Base-by-base conservation (phyloP, 2,797 vertebrate genomes). In the Triplophysa yarkandensis region DNA sequence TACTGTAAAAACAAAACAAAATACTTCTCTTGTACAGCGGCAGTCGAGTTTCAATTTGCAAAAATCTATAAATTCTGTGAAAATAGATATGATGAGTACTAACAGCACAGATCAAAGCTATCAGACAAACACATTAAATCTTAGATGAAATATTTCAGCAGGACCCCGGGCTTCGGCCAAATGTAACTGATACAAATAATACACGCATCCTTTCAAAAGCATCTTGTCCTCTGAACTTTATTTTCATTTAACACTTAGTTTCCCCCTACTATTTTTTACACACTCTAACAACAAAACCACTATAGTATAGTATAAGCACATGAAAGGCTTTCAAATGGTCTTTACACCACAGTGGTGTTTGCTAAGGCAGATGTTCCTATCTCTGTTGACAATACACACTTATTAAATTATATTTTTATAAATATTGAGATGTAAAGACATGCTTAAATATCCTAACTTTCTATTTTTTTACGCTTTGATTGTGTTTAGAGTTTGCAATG, bases 61-160 rank as follows among this genome's bases (percentile, higher is more conserved):
- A 69, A 80, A 75, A 69, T 77, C 66, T 70, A 82, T 74, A 75
- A 77, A 71, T 75, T 74, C 60, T 36, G 21, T 76, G 65, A 78
- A 76, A 54, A 76, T 66, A 79, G 44, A 62, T 19, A 65, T 25
- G 16, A 43, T 50, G 52, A 54, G 34, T 46, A 68, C 41, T 71
- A 74, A 64, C 77, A 72, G 68, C 73, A 32, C 41, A 72, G 68
- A 75, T 52, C 13, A 16, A 54, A 54, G 3, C 23, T 23, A 13
- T 25, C 77, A 27, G 23, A 78, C 58, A 57, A 44, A 41, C 60
- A 67, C 43, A 73, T 74, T 57, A 80, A 67, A 80, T 21, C 68
- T 21, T 54, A 52, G n/a, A 52, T 68, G 52, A 55, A 16, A 41
- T 69, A 78, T 66, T 80, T 62, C 50, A 76, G 25, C 61, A 23